Base-by-base conservation (phyloP, 92 coral and sea anemone genomes). In the Isaurus tuberculatus region DNA sequence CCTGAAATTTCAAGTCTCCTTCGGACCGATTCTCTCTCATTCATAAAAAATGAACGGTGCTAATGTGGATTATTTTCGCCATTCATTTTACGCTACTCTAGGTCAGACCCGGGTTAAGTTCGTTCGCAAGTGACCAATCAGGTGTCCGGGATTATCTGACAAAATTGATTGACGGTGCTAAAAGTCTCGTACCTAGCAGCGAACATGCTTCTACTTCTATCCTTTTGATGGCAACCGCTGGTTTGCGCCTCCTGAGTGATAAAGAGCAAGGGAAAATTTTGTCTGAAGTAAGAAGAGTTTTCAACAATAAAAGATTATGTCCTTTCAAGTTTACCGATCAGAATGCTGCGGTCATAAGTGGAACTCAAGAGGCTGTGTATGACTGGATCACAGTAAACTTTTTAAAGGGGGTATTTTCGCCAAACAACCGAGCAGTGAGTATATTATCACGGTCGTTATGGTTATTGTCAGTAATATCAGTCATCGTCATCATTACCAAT, bases 211-310 rank as follows among this genome's bases (percentile, higher is more conserved):
- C 69, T 23, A 64, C 69, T 2, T 34, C 69, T 26, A 25, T 64
- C 28, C 33, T 26, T 11, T 23, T 64, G 16, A 64, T 64, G 69
- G 69, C 69, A 26, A 64, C 69, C 69, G 69, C 69, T 64, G 69
- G 69, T 14, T 15, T 64, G 36, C 69, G 69, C n/a, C 16, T 64
- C 33, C 37, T 64, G 69, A 27, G 33, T 26, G 16, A 8, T 20
- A 32, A 64, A 27, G 33, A 64, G 31, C 69, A 27, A 0, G 5
- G 13, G 69, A 64, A 34, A 8, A 1, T 64, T 26, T 8, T 64
- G 69, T 4, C 19, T 8, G 69, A 64, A 23, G 37, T 64, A 3
- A 64, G 37, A 6, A 28, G 37, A 1, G 5, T 64, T 26, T 26
- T 64, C 34, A 26, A 8, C 15, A 19, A 64, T 27, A 64, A 64